Percentiles rank a stretch among this genome's conserved stretches.
Evolutionary conservation across 2,113 vertebrate genomes (phyloP).

Genomic region (Dolichotis patagonum): DNA sequence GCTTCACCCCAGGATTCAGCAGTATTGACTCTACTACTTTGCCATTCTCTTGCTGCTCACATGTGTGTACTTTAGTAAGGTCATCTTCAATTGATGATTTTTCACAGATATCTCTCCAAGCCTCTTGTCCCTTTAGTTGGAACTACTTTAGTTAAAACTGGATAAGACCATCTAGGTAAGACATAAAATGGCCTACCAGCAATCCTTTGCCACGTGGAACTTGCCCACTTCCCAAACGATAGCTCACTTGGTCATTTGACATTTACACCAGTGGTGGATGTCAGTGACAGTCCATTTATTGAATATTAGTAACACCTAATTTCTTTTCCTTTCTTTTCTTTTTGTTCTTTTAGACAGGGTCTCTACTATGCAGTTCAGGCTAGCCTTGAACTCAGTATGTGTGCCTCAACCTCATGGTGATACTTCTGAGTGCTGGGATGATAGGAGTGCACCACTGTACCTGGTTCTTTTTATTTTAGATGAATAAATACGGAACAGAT

Average conservation of each 20-base stretch:
- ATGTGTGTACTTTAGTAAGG: constrained; percentile 13
- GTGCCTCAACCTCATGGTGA: not conserved
- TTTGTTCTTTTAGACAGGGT: not conserved
- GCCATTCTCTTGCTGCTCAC: not conserved
- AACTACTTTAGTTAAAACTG: constrained; percentile 42
- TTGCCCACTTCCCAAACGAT: not conserved
- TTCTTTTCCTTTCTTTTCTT: constrained; percentile 27
- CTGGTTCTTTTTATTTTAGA: constrained; percentile 21
- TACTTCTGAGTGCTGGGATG: not conserved
- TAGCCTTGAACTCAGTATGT: not conserved
- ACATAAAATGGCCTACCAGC: not conserved
- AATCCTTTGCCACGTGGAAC: not conserved
- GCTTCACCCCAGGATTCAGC: not conserved
- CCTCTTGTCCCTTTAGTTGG: not conserved
- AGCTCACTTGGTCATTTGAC: not conserved
- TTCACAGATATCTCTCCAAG: constrained; percentile 37
- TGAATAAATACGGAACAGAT: constrained; percentile 35
- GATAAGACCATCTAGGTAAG: not conserved
- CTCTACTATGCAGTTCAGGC: not conserved
- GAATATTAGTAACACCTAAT: not conserved
- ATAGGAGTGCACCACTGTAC: not conserved
- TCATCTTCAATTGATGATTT: constrained; percentile 55
- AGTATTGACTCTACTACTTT: not conserved
- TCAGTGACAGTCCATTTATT: not conserved
- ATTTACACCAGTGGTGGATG: not conserved